phyloP scores from a whole-genome alignment of 2,113 vertebrate genomes.

The Platysternon megacephalum region DNA sequence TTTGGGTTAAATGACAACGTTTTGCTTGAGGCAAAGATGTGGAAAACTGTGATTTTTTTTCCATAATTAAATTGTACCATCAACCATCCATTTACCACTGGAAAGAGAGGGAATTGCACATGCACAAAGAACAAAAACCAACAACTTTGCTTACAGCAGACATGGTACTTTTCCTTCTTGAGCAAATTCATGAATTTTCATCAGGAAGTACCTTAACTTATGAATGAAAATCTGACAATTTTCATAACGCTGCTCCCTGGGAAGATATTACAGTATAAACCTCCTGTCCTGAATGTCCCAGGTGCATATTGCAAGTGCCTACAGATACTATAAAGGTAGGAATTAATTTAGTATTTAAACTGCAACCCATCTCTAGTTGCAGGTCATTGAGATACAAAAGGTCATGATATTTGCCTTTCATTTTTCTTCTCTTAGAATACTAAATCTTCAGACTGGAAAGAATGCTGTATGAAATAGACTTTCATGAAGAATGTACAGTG shows the following conservation, averaged over 20 bases:
- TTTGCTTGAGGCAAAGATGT: background rate
- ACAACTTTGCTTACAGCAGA: background rate
- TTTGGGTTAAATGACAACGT: background rate
- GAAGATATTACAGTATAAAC: constrained; percentile 43
- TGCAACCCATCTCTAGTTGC: constrained; percentile 54
- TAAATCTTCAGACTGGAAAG: constrained; percentile 54
- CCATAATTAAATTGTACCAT: background rate
- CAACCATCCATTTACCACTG: background rate
- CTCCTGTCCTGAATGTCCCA: constrained; percentile 40
- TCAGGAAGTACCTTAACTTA: constrained; percentile 25
- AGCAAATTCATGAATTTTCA: constrained; percentile 54
- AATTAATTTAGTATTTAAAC: constrained; percentile 65
- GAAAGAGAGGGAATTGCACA: constrained; percentile 18
- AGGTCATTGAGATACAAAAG: constrained; percentile 68
- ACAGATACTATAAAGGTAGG: constrained; percentile 44
- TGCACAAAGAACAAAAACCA: constrained; percentile 13
- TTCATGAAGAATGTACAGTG: constrained; percentile 66
- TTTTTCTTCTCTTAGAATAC: constrained; percentile 61
- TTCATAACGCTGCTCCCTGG: constrained; percentile 28
- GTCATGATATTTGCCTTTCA: constrained; percentile 67
- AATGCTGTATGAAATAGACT: constrained; percentile 57
- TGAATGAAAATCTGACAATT: constrained; percentile 37
- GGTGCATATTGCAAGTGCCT: constrained; percentile 59
- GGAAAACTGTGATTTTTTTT: background rate
- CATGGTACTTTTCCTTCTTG: background rate